Base-by-base conservation (phyloP, 2,888 invertebrate genomes). In the Cerastis leucographa region DNA sequence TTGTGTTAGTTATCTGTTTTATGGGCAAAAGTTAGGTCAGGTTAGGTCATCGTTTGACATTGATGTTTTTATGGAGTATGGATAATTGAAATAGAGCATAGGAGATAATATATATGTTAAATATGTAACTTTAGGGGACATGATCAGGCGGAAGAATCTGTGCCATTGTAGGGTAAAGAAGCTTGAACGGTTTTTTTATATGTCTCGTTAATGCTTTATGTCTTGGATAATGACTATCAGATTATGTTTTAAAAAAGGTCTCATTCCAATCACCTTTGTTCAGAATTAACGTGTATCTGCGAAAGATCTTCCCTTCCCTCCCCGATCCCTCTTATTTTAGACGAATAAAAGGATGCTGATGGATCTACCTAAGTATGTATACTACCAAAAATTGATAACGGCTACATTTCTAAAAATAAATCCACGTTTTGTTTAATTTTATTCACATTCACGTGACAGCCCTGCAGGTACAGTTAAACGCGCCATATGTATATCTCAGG, bases 401-500 rank as follows among this genome's bases (percentile, higher is more conserved):
- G 1, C 6, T 25, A 14, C 2, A 51, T 69, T 40, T 40, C 9
- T 14, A 49, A 14, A 4, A 1, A 2, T 40, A 1, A 8, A 19
- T 25, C 7, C 4, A 7, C 2, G n/a, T 25, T 70, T 40, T n/a
- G 6, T 22, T n/a, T 2, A 19, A n/a, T 14, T 7, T 51, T 14
- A 14, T 35, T 64, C 0, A 9, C 7, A 17, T 22, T 8, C 2
- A 14, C 14, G 71, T 56, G 78, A 89, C 94, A 96, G 77, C 96
- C 96, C 96, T 96, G 81, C 83, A 89, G 91, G 91, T 93, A 92
- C 93, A 94, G 94, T 94, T 95, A 95, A 95, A 95, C 92, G 91
- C 91, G 93, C 94, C 92, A 94, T 95, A 95, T 94, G 94, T 96
- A 94, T 93, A 93, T 95, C 94, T 95, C 93, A 95, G 94, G 92